A percentile compares a stretch with the other conserved stretches of the same genome.
These are phyloP conservation scores for Poecile montanus DNA, from an alignment of 2,797 vertebrate genomes.

Conservation along the genomic window DNA sequence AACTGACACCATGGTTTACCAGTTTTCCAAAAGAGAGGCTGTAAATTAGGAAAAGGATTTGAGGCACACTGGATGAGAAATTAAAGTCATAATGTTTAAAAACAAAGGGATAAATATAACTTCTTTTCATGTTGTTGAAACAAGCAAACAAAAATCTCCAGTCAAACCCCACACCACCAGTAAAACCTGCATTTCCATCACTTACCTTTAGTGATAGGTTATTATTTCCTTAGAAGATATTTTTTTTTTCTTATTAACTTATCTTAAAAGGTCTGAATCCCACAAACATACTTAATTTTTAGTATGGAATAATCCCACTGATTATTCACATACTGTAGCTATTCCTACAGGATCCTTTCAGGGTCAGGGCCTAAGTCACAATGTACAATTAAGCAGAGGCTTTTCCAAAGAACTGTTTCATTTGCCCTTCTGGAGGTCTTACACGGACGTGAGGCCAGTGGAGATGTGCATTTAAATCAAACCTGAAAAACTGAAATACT, in stretches of 20 bases:
- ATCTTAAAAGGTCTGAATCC: neutral
- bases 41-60: slow-evolving; percentile 43
- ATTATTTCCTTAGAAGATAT: neutral
- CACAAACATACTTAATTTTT: neutral
- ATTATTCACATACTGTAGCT: neutral
- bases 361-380: slow-evolving; percentile 32
- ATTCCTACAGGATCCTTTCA: neutral
- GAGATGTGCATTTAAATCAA: slow-evolving; percentile 56
- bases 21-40: slow-evolving; percentile 58
- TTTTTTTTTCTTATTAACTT: neutral
- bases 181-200: slow-evolving; percentile 2
- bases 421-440: slow-evolving; percentile 43
- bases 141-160: slow-evolving; percentile 5
- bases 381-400: slow-evolving; percentile 28
- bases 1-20: slow-evolving; percentile 62
- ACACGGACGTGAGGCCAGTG: neutral
- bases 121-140: slow-evolving; percentile 7
- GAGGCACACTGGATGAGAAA: slow-evolving; percentile 17
- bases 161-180: neutral
- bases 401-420: slow-evolving; percentile 26
- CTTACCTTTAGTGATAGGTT: neutral
- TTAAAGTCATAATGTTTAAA: slow-evolving; percentile 16
- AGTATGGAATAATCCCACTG: neutral
- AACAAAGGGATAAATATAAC: neutral
- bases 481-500: slow-evolving; percentile 61